Conservation (phyloP, 2,888 invertebrate species). For the Drosophila mercatorum region DNA sequence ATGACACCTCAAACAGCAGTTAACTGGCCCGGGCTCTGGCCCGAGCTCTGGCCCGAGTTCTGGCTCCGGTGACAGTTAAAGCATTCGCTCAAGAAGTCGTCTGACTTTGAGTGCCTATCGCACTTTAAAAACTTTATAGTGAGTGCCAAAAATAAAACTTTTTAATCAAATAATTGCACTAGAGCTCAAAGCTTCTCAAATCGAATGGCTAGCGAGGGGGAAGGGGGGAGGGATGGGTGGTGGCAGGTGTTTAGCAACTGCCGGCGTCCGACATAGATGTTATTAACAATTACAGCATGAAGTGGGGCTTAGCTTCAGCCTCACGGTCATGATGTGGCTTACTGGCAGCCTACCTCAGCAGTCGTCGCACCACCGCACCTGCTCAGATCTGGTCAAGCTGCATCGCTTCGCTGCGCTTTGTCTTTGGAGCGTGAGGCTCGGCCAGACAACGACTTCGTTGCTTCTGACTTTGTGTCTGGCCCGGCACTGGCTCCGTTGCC, state of each 20-base stretch:
- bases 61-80: slow-evolving; percentile 16
- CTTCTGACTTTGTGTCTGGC: slow-evolving; percentile 15
- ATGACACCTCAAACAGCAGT: slow-evolving; percentile 30
- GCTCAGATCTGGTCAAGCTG: slow-evolving; percentile 17
- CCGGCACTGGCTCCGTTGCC: slow-evolving; percentile 30
- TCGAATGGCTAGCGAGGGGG: neutral
- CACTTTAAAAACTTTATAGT: slow-evolving; percentile 37
- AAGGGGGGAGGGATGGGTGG: neutral
- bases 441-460: neutral
- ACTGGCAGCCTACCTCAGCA: neutral
- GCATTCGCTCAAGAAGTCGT: slow-evolving; percentile 24
- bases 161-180: slow-evolving; percentile 60
- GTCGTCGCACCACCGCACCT: neutral
- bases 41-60: slow-evolving; percentile 3
- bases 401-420: slow-evolving; percentile 12
- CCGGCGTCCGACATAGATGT: slow-evolving; percentile 19
- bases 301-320: slow-evolving; percentile 7
- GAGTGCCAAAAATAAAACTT: slow-evolving; percentile 40
- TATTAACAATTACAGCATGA: slow-evolving; percentile 40
- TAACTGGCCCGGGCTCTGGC: slow-evolving; percentile 13
- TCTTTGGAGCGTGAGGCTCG: slow-evolving; percentile 10
- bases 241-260: neutral
- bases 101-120: slow-evolving; percentile 30
- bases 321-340: slow-evolving; percentile 27
- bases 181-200: neutral